These are phyloP conservation scores for Fragum whitleyi DNA, from an alignment of 2,888 invertebrate species.

Conservation along the genomic window DNA sequence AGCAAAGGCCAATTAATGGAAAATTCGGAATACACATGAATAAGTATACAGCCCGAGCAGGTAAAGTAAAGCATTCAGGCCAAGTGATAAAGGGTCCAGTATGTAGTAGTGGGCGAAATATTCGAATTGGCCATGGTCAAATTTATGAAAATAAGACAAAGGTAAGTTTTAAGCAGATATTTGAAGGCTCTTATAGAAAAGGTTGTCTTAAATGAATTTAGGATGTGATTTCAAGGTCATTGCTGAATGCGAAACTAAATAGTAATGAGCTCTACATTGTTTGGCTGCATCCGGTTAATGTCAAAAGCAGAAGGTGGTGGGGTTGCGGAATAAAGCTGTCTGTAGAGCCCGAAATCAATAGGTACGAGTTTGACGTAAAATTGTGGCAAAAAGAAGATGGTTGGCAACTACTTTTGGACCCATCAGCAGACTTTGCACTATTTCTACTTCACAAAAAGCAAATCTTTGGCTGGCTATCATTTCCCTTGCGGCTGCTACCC, in stretches of 20 bases:
- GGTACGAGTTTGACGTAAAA: background rate
- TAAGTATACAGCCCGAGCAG: too few species aligned
- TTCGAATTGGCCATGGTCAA: background rate
- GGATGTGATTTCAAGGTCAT: background rate
- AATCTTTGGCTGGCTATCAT: background rate
- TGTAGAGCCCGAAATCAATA: background rate
- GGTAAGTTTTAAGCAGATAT: background rate
- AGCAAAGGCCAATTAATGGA: too few species aligned
- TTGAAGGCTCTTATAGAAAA: background rate
- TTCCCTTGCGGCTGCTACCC: background rate
- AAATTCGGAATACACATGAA: too few species aligned
- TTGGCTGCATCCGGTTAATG: background rate
- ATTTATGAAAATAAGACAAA: background rate
- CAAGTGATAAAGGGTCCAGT: background rate
- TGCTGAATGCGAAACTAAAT: background rate
- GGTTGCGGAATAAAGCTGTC: background rate
- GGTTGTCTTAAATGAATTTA: background rate
- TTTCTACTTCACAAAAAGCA: background rate
- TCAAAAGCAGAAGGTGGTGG: background rate
- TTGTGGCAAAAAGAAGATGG: background rate
- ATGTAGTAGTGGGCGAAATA: background rate
- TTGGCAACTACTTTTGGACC: background rate
- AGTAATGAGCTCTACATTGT: background rate
- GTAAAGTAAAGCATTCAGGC: too few species aligned
- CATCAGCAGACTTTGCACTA: background rate